These are phyloP conservation scores for Drosophila planitibia DNA, from an alignment of 2,888 invertebrate species.

Conservation along the genomic window DNA sequence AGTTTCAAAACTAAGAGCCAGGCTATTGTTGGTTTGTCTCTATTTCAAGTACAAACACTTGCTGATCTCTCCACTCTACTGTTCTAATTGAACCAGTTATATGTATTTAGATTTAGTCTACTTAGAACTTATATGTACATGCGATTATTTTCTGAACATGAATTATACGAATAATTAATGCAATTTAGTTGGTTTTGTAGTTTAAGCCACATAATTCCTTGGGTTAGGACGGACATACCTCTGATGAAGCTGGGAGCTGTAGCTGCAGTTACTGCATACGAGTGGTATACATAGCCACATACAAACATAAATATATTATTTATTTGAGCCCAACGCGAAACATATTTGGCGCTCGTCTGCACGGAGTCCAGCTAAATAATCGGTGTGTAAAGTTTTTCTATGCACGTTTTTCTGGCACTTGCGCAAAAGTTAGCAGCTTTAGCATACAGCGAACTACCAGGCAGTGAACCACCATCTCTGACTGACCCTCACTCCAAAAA, in stretches of 20 bases:
- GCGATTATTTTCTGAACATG: background rate
- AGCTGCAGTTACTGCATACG: conserved; percentile 29
- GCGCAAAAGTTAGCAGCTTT: conserved; percentile 43
- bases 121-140: background rate
- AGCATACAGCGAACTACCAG: conserved; percentile 1
- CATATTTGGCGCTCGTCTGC: conserved; percentile 30
- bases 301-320: conserved; percentile 4
- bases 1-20: no score
- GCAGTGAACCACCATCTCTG: background rate
- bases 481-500: conserved; percentile 1
- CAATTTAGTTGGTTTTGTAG: background rate
- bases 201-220: background rate
- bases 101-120: background rate
- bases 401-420: conserved; percentile 49
- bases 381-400: conserved; percentile 65
- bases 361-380: conserved; percentile 62
- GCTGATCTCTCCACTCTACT: background rate
- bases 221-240: background rate
- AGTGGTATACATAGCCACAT: background rate
- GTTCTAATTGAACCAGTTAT: background rate
- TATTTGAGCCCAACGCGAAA: conserved; percentile 9
- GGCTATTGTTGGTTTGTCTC: no score
- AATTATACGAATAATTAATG: background rate
- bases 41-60: no score
- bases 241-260: background rate